Percentiles rank a stretch among this genome's conserved stretches.
Evolutionary conservation across 1,140 invertebrate genomes (phyloP).

Genomic region (Portunus trituberculatus): DNA sequence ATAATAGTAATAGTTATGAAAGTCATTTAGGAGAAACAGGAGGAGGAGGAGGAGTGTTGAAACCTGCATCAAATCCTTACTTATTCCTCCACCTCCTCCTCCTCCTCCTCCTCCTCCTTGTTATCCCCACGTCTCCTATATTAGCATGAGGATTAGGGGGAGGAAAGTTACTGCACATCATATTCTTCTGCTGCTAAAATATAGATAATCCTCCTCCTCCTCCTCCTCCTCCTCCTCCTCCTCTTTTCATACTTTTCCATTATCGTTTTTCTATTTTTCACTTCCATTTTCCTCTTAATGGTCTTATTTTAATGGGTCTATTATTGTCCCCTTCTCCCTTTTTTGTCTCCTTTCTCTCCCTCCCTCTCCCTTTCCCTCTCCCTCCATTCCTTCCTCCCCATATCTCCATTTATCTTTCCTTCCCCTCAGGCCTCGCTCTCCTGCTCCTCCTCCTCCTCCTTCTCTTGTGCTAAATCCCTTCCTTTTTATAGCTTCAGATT

Average conservation of each 20-base stretch:
- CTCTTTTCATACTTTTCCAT: not conserved
- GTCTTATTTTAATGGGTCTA: no score
- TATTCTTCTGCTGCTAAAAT: not conserved
- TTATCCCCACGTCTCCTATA: not conserved
- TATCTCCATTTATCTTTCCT: slow-evolving; percentile 7
- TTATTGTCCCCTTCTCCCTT: no score
- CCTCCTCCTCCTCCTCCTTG: slow-evolving; percentile 15
- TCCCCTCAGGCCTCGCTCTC: not conserved
- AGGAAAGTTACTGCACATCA: not conserved
- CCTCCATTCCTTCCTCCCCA: not conserved
- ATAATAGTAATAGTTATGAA: not conserved
- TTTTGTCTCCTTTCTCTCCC: no score
- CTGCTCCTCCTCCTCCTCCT: not conserved
- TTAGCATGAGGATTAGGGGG: not conserved
- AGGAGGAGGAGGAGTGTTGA: not conserved
- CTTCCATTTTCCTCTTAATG: no score
- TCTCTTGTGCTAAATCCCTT: not conserved
- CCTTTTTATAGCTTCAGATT: not conserved
- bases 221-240: slow-evolving; percentile 17
- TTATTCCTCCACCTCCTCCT: not conserved
- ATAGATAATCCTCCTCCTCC: not conserved
- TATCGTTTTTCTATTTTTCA: no score
- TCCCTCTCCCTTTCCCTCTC: not conserved
- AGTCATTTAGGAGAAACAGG: not conserved
- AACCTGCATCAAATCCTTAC: not conserved